phyloP scores from a whole-genome alignment of 2,888 invertebrate species.

The Fragum fragum region DNA sequence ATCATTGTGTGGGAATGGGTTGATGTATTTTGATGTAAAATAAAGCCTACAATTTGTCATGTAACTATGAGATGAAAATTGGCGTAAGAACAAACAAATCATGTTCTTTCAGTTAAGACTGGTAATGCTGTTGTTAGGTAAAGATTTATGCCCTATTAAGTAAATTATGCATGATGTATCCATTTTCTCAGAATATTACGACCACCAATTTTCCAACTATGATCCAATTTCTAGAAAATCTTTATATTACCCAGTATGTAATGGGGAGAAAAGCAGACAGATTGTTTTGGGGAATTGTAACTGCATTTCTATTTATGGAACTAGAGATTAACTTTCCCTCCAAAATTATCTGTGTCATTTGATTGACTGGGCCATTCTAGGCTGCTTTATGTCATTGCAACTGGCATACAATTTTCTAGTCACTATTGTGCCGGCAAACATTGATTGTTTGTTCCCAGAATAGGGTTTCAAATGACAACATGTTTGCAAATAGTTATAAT shows the following conservation, averaged over 20 bases:
- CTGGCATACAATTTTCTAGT: no score
- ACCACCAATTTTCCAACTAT: conserved; percentile 1
- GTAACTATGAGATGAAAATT: no score
- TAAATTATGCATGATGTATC: conserved; percentile 4
- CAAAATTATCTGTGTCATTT: conserved; percentile 14
- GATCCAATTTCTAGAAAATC: conserved; percentile 6
- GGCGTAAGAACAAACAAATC: no score
- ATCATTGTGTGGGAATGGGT: no score
- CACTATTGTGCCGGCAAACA: no score
- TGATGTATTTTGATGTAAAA: no score
- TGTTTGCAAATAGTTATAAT: no score
- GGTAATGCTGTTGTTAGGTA: no score
- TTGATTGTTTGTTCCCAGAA: no score
- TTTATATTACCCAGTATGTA: not conserved
- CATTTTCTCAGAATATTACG: not conserved
- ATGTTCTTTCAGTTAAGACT: no score
- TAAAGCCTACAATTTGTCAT: no score
- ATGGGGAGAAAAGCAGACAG: not conserved
- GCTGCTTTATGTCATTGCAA: not conserved
- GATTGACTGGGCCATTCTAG: not conserved
- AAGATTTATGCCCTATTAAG: not conserved
- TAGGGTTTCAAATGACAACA: no score
- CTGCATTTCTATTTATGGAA: conserved; percentile 8
- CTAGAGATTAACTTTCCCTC: not conserved
- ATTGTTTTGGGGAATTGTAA: not conserved